These are phyloP conservation scores for Poeciliopsis prolifica DNA, from an alignment of 2,113 vertebrate genomes.

Conservation along the genomic window DNA sequence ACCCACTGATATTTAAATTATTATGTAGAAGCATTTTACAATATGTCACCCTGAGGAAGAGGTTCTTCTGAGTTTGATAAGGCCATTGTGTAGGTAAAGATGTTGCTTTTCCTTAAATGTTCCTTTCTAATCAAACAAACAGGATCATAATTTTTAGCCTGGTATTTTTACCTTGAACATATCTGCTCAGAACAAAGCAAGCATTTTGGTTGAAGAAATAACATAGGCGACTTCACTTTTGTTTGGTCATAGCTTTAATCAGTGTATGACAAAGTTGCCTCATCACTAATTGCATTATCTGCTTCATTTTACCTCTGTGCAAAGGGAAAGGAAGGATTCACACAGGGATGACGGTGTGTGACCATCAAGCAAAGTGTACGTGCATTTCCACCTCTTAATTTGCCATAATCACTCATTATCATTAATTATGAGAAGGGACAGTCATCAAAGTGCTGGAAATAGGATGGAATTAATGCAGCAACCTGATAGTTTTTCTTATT, in stretches of 20 bases:
- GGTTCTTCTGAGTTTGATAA: no score
- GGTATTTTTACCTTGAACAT: no score
- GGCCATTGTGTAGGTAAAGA: no score
- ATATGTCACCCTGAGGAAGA: no score
- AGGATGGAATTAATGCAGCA: constrained; percentile 55
- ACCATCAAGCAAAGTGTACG: constrained; percentile 22
- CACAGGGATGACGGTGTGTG: constrained; percentile 5
- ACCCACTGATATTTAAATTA: no score
- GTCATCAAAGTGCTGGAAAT: constrained; percentile 47
- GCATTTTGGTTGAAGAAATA: background rate
- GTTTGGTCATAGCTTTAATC: background rate
- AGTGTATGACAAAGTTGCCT: constrained; percentile 8
- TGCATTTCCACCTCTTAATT: constrained; percentile 48
- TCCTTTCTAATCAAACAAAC: no score
- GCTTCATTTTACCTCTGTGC: constrained; percentile 45
- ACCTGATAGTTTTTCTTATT: constrained; percentile 43
- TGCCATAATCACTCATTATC: constrained; percentile 55
- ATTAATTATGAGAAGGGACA: constrained; percentile 61
- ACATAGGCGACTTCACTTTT: background rate
- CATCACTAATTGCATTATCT: constrained; percentile 30
- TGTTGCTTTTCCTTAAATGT: no score
- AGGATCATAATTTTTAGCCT: no score
- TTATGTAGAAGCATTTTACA: no score
- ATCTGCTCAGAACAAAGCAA: no score
- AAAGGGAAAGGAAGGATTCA: constrained; percentile 1